Evolutionary conservation across 2,888 invertebrate species (phyloP).

Genomic region (Lissocephala sabroskyi): DNA sequence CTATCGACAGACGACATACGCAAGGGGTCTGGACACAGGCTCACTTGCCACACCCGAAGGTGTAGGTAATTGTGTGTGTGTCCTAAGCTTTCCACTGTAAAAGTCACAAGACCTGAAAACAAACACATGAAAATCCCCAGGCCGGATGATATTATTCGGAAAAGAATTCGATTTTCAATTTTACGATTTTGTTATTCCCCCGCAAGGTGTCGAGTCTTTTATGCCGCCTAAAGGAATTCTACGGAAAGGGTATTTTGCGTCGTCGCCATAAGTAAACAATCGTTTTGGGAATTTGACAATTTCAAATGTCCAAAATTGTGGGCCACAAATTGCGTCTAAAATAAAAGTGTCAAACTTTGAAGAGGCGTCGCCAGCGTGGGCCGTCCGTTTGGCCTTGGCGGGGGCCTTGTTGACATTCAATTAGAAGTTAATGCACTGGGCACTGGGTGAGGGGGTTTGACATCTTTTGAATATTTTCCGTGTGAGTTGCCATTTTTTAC

Average conservation of each 20-base stretch:
- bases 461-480: constrained; percentile 11
- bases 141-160: too few species aligned
- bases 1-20: constrained; percentile 24
- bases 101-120: too few species aligned
- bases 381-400: constrained; percentile 20
- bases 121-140: too few species aligned
- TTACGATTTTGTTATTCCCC: not conserved
- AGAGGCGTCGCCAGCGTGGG: constrained; percentile 4
- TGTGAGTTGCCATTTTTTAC: constrained; percentile 51
- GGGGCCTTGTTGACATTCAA: constrained; percentile 42
- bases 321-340: too few species aligned
- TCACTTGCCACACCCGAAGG: too few species aligned
- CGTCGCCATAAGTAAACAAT: too few species aligned
- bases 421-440: constrained; percentile 34
- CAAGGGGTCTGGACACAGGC: constrained; percentile 6
- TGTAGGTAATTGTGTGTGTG: too few species aligned
- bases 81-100: too few species aligned
- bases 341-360: not conserved
- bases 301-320: too few species aligned
- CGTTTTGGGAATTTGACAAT: too few species aligned
- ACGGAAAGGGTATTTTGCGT: too few species aligned
- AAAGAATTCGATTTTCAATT: not conserved
- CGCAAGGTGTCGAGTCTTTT: constrained; percentile 17
- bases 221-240: too few species aligned
- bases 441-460: constrained; percentile 37